Evolutionary conservation across 2,888 invertebrate species (phyloP), one percentile per base, ranked within the genome.

Genomic region (Dinocampus coccinellae): DNA sequence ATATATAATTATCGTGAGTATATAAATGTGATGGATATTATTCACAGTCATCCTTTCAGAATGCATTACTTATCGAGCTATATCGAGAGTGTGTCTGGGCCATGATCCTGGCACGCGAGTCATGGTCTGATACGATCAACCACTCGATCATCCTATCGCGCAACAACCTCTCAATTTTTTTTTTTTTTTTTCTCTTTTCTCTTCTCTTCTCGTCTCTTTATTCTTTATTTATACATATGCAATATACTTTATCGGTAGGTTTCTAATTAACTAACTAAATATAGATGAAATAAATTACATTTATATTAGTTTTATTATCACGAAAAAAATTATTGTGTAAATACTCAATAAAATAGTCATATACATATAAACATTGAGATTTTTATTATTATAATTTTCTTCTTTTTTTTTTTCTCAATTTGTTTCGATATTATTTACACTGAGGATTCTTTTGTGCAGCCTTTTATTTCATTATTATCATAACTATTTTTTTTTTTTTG

Each of bases 91-190:
- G 80, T 81, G 82, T 82, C 80, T 77, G 74, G 78, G 77, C 78
- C 79, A 76, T 80, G 80, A 82, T 83, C 81, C 79, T 81, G 83
- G 83, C 82, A 83, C 83, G 83, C 84, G 82, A 82, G 76, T 78
- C 58, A 47, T 42, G 47, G 58, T 70, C 77, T 74, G 84, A 83
- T 83, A 83, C 78, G 70, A 84, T 84, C 84, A 69, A 68, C 76
- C 82, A 76, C 80, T 84, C 83, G 82, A 84, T 84, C 84, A 84
- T 84, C 82, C 82, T 83, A 84, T 84, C 85, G 79, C 83, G 34
- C 47, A 47, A 47, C 10, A 36, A 10, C 47, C 16, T 47, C 47
- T n/a, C n/a, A n/a, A n/a, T n/a, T n/a, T n/a, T n/a, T n/a, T n/a
- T n/a, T n/a, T 39, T n/a, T 39, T n/a, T 39, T 39, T 11, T 7